Percentiles rank a stretch among this genome's conserved stretches.
phyloP scores from a whole-genome alignment of 2,113 vertebrate genomes.

The Boleophthalmus pectinirostris region DNA sequence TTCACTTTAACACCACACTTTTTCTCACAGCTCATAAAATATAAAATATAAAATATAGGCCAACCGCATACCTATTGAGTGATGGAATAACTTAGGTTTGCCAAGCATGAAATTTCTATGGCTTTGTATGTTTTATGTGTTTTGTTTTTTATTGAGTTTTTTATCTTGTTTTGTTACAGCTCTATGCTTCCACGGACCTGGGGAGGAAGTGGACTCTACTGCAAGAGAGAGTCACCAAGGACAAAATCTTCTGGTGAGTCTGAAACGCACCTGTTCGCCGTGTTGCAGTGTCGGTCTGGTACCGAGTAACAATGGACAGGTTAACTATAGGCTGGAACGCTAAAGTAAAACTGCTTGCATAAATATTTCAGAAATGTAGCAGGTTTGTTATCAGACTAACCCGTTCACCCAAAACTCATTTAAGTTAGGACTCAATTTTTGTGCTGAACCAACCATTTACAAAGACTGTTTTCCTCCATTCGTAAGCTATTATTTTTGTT shows the following conservation, averaged over 20 bases:
- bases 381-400: no score
- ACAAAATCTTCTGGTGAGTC: constrained; percentile 89
- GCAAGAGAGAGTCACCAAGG: constrained; percentile 92
- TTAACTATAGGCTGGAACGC: no score
- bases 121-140: constrained; percentile 1
- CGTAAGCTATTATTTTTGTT: no score
- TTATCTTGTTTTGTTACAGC: constrained; percentile 68
- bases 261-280: background rate
- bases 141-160: constrained; percentile 18
- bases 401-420: no score
- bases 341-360: no score
- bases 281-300: background rate
- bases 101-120: constrained; percentile 48
- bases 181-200: constrained; percentile 87
- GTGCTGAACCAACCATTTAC: no score
- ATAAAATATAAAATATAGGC: no score
- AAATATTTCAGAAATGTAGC: no score
- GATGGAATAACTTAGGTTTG: constrained; percentile 33
- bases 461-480: no score
- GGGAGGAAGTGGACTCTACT: constrained; percentile 90
- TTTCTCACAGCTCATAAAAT: constrained; percentile 15
- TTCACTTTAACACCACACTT: background rate
- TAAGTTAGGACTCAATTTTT: no score
- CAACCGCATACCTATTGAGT: constrained; percentile 36
- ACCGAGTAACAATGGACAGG: no score